Evolutionary conservation across 2,888 invertebrate genomes (phyloP), one percentile per base, ranked within the genome.

Genomic region (Sipha maydis): DNA sequence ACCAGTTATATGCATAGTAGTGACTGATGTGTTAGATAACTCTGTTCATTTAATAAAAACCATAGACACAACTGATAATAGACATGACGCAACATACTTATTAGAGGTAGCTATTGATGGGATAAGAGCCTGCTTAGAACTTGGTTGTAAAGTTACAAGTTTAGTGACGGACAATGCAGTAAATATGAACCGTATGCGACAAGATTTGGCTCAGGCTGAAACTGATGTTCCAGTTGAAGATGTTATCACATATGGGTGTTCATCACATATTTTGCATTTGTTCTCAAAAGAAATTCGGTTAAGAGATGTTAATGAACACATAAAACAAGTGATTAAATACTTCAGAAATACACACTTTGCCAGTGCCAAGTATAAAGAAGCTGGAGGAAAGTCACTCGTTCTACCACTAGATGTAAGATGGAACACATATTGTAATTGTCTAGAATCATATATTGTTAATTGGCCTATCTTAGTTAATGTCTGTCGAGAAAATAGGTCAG

Each of bases 91-190:
- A 75, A 38, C 75, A 75, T 75, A 75, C 75, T 75, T 75, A 38
- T 75, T 75, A 75, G 75, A 75, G 38, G 38, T 75, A 75, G 75
- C 75, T 38, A 38, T 75, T 38, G 38, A 75, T 75, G 38, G 38
- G 38, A 38, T 75, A n/a, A n/a, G n/a, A n/a, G n/a, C n/a, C n/a
- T n/a, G n/a, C n/a, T n/a, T n/a, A n/a, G n/a, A n/a, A n/a, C 75
- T 75, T 75, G 75, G 75, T 75, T 75, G 75, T 75, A 73, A 73
- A 73, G 73, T 73, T 73, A 73, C 73, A 73, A 73, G 73, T 73
- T 38, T 73, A 73, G 73, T 73, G 38, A 73, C 38, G 73, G 73
- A 73, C 73, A 73, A 73, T 73, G 73, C 71, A 73, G 38, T 34
- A 73, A 73, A 73, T 73, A 73, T 73, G 73, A 73, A 73, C 73